These are phyloP conservation scores for Apotomis capreana DNA, from an alignment of 2,888 invertebrate genomes.

Conservation along the genomic window DNA sequence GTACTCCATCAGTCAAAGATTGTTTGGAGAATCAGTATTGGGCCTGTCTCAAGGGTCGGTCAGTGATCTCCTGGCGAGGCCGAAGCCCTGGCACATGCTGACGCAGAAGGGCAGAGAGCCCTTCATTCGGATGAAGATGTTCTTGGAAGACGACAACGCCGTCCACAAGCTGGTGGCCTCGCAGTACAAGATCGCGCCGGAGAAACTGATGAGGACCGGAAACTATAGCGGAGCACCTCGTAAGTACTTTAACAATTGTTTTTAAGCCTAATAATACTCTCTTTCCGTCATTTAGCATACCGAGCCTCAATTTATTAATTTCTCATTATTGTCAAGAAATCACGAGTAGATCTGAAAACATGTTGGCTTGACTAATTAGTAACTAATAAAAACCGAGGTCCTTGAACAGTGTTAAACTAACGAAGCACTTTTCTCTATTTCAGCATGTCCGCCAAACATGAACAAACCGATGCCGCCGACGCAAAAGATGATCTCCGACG, in stretches of 20 bases:
- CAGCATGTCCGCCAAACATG: conserved; percentile 86
- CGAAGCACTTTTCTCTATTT: conserved; percentile 51
- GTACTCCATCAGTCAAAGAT: conserved; percentile 98
- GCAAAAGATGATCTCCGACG: conserved; percentile 90
- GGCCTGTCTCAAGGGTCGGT: conserved; percentile 98
- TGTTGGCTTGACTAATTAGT: too few relatives aligned
- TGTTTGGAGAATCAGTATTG: conserved; percentile 99
- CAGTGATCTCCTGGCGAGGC: conserved; percentile 97
- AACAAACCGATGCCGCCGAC: conserved; percentile 91
- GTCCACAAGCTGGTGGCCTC: conserved; percentile 97
- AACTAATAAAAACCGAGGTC: neutral
- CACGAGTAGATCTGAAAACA: too few relatives aligned
- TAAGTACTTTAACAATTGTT: conserved; percentile 76
- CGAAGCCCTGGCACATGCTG: conserved; percentile 99
- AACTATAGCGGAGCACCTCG: conserved; percentile 93
- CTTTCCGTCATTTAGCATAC: too few relatives aligned
- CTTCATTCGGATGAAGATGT: conserved; percentile 99
- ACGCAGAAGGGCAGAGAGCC: conserved; percentile 98
- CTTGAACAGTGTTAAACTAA: neutral
- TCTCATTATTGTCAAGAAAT: too few relatives aligned
- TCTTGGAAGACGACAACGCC: conserved; percentile 97
- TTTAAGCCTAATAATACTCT: neutral
- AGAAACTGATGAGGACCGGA: conserved; percentile 97
- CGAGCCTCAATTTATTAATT: too few relatives aligned
- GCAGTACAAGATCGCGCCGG: conserved; percentile 98